Conservation (phyloP, 2,888 invertebrate species). For the Perithous albicinctus region DNA sequence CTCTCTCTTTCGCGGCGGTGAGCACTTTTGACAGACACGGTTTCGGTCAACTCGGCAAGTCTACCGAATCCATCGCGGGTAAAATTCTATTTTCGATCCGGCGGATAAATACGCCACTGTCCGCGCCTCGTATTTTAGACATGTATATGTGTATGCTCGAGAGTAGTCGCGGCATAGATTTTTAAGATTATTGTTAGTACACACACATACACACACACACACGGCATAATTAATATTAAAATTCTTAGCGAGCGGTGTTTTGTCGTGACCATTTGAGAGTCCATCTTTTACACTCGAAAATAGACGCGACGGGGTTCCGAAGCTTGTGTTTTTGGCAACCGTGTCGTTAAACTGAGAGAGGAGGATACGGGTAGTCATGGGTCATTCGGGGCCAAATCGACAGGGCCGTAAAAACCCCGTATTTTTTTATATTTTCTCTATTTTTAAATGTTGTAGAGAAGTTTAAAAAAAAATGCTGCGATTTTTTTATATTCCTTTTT, state of each 20-base stretch:
- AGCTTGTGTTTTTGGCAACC: neutral
- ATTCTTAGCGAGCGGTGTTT: conserved; percentile 9
- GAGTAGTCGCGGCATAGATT: conserved; percentile 43
- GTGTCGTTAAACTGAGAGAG: conserved; percentile 14
- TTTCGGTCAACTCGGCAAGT: conserved; percentile 18
- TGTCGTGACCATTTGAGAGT: conserved; percentile 13
- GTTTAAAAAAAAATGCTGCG: no score
- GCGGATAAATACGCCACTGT: neutral
- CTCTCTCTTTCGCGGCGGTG: neutral
- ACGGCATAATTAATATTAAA: conserved; percentile 64
- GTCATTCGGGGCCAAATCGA: no score
- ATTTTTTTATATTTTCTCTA: no score
- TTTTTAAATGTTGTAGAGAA: no score
- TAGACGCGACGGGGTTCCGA: neutral
- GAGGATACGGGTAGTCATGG: conserved; percentile 64
- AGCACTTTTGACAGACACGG: conserved; percentile 4
- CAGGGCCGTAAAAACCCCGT: no score
- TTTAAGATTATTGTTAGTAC: conserved; percentile 54
- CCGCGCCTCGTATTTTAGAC: conserved; percentile 38
- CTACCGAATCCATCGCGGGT: conserved; percentile 5
- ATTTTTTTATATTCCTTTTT: no score
- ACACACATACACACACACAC: no score
- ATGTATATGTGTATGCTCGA: conserved; percentile 35
- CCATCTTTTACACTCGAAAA: neutral
- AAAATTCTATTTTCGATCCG: conserved; percentile 36